phyloP scores from a whole-genome alignment of 2,888 invertebrate genomes.

The Molanna angustata region DNA sequence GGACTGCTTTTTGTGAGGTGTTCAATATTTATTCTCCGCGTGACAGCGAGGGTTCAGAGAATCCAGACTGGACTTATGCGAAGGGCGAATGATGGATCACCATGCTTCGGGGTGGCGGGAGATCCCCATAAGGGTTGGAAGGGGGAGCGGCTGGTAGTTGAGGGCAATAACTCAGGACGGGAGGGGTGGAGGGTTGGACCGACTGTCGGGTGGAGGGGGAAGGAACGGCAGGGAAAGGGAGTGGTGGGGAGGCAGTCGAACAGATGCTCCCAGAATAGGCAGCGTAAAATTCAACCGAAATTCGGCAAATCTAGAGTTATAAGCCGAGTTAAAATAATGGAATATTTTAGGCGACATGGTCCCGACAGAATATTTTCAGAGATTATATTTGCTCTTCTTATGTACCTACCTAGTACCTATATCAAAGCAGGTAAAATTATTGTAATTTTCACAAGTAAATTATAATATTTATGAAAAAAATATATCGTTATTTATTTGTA shows the following conservation, averaged over 20 bases:
- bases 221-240: constrained; percentile 9
- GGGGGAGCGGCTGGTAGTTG: constrained; percentile 10
- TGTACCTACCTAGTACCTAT: too few relatives aligned
- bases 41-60: too few relatives aligned
- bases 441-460: too few relatives aligned
- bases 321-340: constrained; percentile 23
- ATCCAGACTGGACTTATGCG: constrained; percentile 4
- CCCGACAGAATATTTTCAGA: constrained; percentile 4
- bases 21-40: too few relatives aligned
- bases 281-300: constrained; percentile 22
- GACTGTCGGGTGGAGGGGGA: neutral
- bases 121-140: constrained; percentile 10
- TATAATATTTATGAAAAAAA: too few relatives aligned
- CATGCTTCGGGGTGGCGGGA: constrained; percentile 23
- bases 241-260: constrained; percentile 18
- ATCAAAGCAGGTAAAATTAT: too few relatives aligned
- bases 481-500: too few relatives aligned
- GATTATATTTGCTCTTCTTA: neutral
- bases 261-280: constrained; percentile 27
- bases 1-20: too few relatives aligned
- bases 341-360: constrained; percentile 14
- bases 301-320: constrained; percentile 24
- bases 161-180: constrained; percentile 18
- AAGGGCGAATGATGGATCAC: constrained; percentile 31
- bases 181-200: constrained; percentile 3